Evolutionary conservation across 2,113 vertebrate genomes (phyloP), one percentile per base, ranked within the genome.

Genomic region (Hippocampus abdominalis): DNA sequence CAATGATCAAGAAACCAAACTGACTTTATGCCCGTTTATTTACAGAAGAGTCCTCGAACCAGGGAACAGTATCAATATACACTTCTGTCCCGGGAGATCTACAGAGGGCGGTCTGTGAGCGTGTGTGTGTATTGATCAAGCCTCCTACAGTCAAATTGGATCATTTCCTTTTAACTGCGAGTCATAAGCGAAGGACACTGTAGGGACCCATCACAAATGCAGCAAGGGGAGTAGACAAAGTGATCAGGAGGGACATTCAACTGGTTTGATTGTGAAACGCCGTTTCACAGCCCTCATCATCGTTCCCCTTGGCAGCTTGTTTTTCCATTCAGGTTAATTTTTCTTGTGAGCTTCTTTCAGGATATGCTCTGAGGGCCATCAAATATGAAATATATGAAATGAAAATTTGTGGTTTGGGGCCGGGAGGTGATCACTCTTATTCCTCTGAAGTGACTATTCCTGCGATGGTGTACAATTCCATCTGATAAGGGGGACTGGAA

Each of bases 131-230:
- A 86, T 87, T 76, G 83, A 89, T 86, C 86, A 69, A 29, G 57
- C 69, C 75, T 78, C 60, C 57, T 74, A 66, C 13, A 68, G 80
- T 76, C 77, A 74, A 77, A 88, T 61, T 70, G 69, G 75, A 71
- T 83, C 83, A 89, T 86, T 90, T 78, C 69, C 80, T 84, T 89
- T 90, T 87, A 91, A 80, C 82, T 72, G 68, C 77, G 82, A 85
- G 75, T 90, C 84, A 86, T 81, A 74, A 85, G 66, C 84, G 77
- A 87, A 84, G 83, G 81, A 83, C 80, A 82, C 78, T 66, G 56
- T 66, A 29, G 78, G 69, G 81, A 86, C 74, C 80, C 71, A 78
- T 73, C 81, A 83, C 80, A 73, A 78, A 83, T 64, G 40, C 49
- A 77, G 62, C 27, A 54, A 74, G 48, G 20, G 27, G 29, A 65